Evolutionary conservation across 2,888 invertebrate genomes (phyloP), one percentile per base, ranked within the genome.

Genomic region (Rhagium mordax): DNA sequence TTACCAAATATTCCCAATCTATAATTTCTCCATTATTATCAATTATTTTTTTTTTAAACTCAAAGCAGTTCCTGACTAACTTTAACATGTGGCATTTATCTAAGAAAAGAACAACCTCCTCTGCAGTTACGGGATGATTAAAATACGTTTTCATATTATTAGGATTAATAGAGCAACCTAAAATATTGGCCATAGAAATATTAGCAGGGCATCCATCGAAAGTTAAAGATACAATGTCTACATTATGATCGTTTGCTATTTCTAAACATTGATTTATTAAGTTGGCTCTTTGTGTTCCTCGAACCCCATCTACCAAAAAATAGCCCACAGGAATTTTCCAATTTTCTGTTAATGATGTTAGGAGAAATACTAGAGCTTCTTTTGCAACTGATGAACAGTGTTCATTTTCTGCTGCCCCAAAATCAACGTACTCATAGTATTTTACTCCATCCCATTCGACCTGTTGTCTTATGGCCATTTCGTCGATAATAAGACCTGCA

Each of bases 381-480:
- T 20, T 74, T 29, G 74, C 74, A 41, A 48, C 57, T 29, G 68
- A 24, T 24, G 24, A 24, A 24, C 24, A 24, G 6, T 24, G 6
- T 24, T 6, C 24, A 24, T 24, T 24, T 24, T 6, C 68, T 29
- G 70, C 69, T 18, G 60, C 75, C 24, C 78, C 79, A 55, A 75
- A 68, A 57, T 80, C 78, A 48, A 81, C 76, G 67, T 74, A 48
- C 3, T 15, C 48, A 48, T 15, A 48, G 15, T 4, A 48, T 15
- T 16, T 48, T 1, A 15, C 15, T 48, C 7, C 4, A 5, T 5
- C 48, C 48, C 48, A 48, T 16, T 48, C 48, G 3, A 5, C 48
- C 1, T 76, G 8, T 81, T 82, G 51, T 16, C 75, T 65, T 8
- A 82, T 79, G 7, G 78, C 53, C 79, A 81, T 81, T 71, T 82